Percentiles rank a stretch among this genome's conserved stretches.
Evolutionary conservation across 2,113 vertebrate species (phyloP).

Genomic region (Nannospalax galili): DNA sequence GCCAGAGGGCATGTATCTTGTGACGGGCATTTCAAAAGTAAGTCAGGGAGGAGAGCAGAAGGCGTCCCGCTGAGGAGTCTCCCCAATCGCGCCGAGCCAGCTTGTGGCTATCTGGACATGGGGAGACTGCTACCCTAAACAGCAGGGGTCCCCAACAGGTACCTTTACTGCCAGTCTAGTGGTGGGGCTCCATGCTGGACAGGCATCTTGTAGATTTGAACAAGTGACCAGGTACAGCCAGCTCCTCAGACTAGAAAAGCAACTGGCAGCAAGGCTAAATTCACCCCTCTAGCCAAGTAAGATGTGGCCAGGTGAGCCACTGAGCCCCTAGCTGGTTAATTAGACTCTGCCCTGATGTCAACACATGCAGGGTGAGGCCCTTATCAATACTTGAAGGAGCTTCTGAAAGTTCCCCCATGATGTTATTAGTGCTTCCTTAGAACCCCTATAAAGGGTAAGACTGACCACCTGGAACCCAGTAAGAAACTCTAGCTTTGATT

Average conservation of each 20-base stretch:
- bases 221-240: not conserved
- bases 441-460: not conserved
- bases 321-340: conserved; percentile 57
- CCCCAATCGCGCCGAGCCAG: too few relatives aligned
- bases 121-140: too few relatives aligned
- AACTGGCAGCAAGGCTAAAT: not conserved
- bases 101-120: too few relatives aligned
- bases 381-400: conserved; percentile 55
- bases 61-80: too few relatives aligned
- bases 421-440: conserved; percentile 57
- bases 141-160: too few relatives aligned
- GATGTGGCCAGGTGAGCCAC: not conserved
- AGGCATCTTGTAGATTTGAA: not conserved
- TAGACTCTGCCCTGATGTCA: conserved; percentile 79
- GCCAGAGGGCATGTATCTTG: too few relatives aligned
- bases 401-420: conserved; percentile 51
- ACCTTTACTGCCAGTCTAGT: not conserved
- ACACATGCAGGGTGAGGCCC: conserved; percentile 43
- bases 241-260: not conserved
- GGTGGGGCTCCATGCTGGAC: not conserved
- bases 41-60: too few relatives aligned
- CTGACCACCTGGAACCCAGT: not conserved
- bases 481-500: conserved; percentile 19
- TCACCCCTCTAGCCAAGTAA: not conserved
- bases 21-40: too few relatives aligned